A percentile compares a stretch with the other conserved stretches of the same genome.
These are phyloP conservation scores for Protonibea diacanthus DNA, from an alignment of 2,797 vertebrate species.

Conservation along the genomic window DNA sequence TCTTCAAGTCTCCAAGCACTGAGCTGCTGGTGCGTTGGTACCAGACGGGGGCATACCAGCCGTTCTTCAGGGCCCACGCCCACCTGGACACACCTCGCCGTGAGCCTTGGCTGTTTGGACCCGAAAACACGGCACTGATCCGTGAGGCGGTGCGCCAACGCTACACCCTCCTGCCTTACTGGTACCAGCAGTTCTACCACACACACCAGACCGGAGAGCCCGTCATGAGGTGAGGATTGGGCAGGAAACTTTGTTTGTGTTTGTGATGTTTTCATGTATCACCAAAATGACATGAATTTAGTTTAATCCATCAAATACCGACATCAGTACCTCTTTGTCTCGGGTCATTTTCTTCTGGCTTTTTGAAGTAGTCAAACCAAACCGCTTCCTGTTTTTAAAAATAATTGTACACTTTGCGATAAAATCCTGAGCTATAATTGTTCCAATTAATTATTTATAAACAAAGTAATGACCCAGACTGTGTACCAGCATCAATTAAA, in stretches of 20 bases:
- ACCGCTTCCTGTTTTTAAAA: not conserved
- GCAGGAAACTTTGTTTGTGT: not conserved
- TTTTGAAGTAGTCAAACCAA: not conserved
- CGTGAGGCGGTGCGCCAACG: conserved; percentile 88
- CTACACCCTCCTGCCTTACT: conserved; percentile 92
- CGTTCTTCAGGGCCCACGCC: conserved; percentile 93
- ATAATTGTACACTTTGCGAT: not conserved
- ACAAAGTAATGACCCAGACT: not conserved
- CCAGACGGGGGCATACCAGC: conserved; percentile 94
- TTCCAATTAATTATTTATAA: not conserved
- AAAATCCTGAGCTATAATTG: not conserved
- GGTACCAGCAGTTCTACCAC: conserved; percentile 93
- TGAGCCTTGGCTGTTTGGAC: conserved; percentile 93
- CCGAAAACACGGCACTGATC: conserved; percentile 88
- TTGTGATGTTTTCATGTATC: not conserved
- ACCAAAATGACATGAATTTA: not conserved
- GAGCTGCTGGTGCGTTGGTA: conserved; percentile 96
- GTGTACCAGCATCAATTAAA: not conserved
- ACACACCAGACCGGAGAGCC: conserved; percentile 87
- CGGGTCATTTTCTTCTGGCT: not conserved
- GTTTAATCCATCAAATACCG: not conserved
- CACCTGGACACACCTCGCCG: conserved; percentile 94
- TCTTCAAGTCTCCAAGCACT: conserved; percentile 90
- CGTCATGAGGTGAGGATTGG: conserved; percentile 88
- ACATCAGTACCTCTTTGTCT: not conserved